Base-by-base conservation (phyloP, 2,888 invertebrate genomes). In the Acanthosoma haemorrhoidale region DNA sequence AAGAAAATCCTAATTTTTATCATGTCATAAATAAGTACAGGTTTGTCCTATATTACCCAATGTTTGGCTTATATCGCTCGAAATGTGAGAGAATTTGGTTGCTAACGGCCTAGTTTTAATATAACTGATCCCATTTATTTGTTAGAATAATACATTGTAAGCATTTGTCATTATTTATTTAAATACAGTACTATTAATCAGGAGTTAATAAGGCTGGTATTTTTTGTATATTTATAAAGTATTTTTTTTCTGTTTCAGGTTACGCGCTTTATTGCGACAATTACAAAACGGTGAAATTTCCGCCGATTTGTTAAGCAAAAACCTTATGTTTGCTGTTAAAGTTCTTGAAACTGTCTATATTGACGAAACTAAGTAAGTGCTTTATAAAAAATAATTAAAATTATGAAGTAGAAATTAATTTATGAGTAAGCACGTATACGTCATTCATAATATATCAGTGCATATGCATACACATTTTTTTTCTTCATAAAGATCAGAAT, bases 291-390 rank as follows among this genome's bases (percentile, higher is more conserved):
- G 94, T 79, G 91, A 94, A 83, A 88, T 96, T 78, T 88, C 92
- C 34, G 88, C 90, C 76, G 93, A 94, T 80, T 88, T 94, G 75
- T 84, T 96, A 77, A 92, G 93, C 84, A 89, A 90, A 81, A 96
- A 96, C 83, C 84, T 96, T 76, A 91, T 94, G 78, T 96, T 94
- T 82, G 95, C 95, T 68, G 94, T 94, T 16, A 89, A 90, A 78
- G 95, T 96, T 58, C 85, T 96, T 75, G 95, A 96, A 84, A 91
- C 94, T 13, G 92, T 94, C 75, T 94, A 92, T 83, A 89, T 92
- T 79, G 95, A 95, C 80, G 94, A 95, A 82, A 91, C 93, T 80
- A 93, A 93, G 95, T 94, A 88, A 83, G 90, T 86, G 18, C 25
- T 51, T 25, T n/a, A 51, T 51, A 25, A 51, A 21, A n/a, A n/a